Percentiles rank a stretch among this genome's conserved stretches.
Evolutionary conservation across 2,113 vertebrate genomes (phyloP).

Genomic region (Circaetus gallicus): DNA sequence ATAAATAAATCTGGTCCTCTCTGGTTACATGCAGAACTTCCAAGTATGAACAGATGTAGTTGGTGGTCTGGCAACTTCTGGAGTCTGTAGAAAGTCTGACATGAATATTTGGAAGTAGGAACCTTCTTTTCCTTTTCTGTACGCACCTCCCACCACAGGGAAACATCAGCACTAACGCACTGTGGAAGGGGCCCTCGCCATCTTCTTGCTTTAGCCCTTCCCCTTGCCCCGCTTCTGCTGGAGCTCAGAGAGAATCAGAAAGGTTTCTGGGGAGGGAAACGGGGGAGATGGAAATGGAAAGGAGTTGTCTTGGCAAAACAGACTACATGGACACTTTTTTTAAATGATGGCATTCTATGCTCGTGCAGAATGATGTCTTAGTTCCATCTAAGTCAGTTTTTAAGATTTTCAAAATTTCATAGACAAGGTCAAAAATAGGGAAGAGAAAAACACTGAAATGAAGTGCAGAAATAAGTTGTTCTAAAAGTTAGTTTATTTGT

Average conservation of each 20-base stretch:
- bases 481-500: background rate
- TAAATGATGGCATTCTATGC: background rate
- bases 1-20: background rate
- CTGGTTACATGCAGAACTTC: background rate
- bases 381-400: background rate
- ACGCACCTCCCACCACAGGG: background rate
- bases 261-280: background rate
- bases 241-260: background rate
- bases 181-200: background rate
- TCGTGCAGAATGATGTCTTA: background rate
- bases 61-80: background rate
- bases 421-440: background rate
- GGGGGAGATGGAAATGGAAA: background rate
- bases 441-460: background rate
- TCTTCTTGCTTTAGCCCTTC: background rate
- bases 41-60: background rate
- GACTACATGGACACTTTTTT: too few species aligned
- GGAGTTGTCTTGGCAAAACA: too few species aligned
- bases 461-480: background rate
- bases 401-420: background rate
- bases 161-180: background rate
- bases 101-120: background rate
- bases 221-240: background rate
- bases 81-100: background rate
- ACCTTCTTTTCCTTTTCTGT: background rate